Percentiles rank a stretch among this genome's conserved stretches.
These are phyloP conservation scores for Psylliodes chrysocephalus DNA, from an alignment of 2,888 invertebrate species.

Conservation along the genomic window DNA sequence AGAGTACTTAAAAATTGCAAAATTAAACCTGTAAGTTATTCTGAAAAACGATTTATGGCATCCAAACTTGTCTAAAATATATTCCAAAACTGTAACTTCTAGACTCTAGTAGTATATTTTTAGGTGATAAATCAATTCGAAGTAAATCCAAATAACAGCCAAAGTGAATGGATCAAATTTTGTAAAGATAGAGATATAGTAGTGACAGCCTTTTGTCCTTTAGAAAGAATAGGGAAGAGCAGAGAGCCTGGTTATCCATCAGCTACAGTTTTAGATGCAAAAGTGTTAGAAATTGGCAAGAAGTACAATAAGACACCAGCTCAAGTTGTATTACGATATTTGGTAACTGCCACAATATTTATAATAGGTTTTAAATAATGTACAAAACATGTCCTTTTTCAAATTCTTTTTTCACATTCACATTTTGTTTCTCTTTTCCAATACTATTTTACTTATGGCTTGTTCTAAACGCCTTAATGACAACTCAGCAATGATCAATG, in stretches of 20 bases:
- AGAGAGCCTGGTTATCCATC: conserved; percentile 64
- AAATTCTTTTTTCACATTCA: too few relatives aligned
- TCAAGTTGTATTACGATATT: conserved; percentile 72
- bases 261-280: conserved; percentile 68
- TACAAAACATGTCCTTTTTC: too few relatives aligned
- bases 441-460: too few relatives aligned
- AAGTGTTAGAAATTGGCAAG: conserved; percentile 67
- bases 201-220: conserved; percentile 79
- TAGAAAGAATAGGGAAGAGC: conserved; percentile 70
- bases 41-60: too few relatives aligned
- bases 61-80: too few relatives aligned
- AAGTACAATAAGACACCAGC: conserved; percentile 74
- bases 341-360: too few relatives aligned
- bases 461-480: too few relatives aligned
- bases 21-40: conserved; percentile 68
- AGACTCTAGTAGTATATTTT: too few relatives aligned
- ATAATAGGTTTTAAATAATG: not conserved
- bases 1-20: conserved; percentile 69
- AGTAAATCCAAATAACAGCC: conserved; percentile 75
- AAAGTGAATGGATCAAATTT: conserved; percentile 74
- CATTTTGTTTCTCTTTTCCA: too few relatives aligned
- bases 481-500: too few relatives aligned
- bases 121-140: conserved; percentile 69
- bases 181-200: conserved; percentile 73
- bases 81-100: too few relatives aligned